Evolutionary conservation across 2,797 vertebrate genomes (phyloP), one percentile per base, ranked within the genome.

Genomic region (Parambassis ranga): DNA sequence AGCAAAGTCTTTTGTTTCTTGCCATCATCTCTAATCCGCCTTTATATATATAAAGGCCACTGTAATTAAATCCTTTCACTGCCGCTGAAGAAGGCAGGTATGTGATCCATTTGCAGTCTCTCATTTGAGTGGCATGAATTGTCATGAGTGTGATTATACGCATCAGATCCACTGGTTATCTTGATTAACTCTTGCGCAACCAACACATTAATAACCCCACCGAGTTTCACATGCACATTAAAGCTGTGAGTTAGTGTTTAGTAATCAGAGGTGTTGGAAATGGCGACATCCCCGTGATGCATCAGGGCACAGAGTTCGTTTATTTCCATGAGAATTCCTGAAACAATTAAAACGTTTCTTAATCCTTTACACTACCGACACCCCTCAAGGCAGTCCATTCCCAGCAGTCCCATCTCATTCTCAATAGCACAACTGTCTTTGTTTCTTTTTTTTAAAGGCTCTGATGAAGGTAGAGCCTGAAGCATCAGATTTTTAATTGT

Each of bases 401-500:
- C 18, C 19, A 22, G 4, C 20, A 47, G 31, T 18, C 3, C 4
- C 23, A 24, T 10, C 24, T 33, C 35, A 39, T 41, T 38, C 47
- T 65, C 51, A 61, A 6, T 31, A 49, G 39, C 18, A 28, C 53
- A 31, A 23, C 20, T 31, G 36, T 23, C n/a, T 10, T 14, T 50
- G 3, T 64, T 50, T 65, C 42, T 15, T 60, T 59, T 44, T 32
- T 59, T 44, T 32, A 23, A 47, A 3, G 5, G 20, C 28, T 65
- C 22, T 53, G 26, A 42, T 23, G 14, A 15, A 24, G 16, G 15
- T 19, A 61, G 9, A 1, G 10, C 41, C 51, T 43, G 37, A 60
- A 63, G 62, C 58, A 23, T 50, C 30, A 20, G 19, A 57, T 49
- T 62, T 58, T 59, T 56, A 42, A 57, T 72, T 75, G 51, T 44